A percentile compares a stretch with the other conserved stretches of the same genome.
Evolutionary conservation across 2,113 vertebrate species (phyloP).

Genomic region (Peromyscus leucopus): DNA sequence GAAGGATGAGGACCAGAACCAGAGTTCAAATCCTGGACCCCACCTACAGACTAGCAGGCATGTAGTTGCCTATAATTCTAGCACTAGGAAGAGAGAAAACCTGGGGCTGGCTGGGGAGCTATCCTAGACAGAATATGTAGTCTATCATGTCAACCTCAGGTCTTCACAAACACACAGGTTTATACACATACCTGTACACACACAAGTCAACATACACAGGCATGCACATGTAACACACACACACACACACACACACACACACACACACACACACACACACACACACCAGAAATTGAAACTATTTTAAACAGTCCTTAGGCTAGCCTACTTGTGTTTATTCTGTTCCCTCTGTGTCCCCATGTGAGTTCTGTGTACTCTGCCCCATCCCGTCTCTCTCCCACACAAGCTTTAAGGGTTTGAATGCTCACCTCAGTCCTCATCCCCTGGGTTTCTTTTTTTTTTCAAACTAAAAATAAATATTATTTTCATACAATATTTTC

Average conservation of each 20-base stretch:
- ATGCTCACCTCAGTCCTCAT: not conserved
- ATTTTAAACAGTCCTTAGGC: not conserved
- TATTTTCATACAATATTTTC: not conserved
- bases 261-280: not conserved
- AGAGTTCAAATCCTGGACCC: not conserved
- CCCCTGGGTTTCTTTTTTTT: not conserved
- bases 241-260: not conserved
- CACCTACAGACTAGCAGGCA: not conserved
- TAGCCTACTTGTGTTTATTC: not conserved
- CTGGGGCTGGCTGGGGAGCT: not conserved
- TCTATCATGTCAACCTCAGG: not conserved
- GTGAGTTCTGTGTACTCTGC: not conserved
- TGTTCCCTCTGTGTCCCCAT: not conserved
- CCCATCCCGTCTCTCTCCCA: not conserved
- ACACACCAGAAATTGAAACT: not conserved
- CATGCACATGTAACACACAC: not conserved
- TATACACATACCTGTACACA: not conserved
- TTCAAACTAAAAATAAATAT: not conserved
- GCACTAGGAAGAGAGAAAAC: not conserved
- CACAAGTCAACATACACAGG: no score
- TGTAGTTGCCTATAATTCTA: not conserved
- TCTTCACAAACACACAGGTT: not conserved
- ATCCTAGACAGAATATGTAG: not conserved
- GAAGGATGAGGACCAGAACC: not conserved
- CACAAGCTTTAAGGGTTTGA: not conserved